These are phyloP conservation scores for Drosophila sordidula DNA, from an alignment of 2,888 invertebrate species.

Conservation along the genomic window DNA sequence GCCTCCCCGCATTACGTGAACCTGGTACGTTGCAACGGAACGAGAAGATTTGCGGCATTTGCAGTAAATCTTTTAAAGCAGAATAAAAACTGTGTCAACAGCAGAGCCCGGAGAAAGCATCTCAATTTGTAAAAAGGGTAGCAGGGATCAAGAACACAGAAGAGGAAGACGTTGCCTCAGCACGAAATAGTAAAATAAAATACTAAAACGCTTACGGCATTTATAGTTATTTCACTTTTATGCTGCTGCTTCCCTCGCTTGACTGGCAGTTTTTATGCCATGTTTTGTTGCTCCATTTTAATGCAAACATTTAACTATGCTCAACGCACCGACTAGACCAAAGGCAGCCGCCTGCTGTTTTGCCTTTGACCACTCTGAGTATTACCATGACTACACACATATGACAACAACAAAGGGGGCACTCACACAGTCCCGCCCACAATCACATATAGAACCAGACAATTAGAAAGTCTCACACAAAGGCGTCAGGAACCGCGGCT, in stretches of 20 bases:
- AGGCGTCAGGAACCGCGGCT: constrained; percentile 12
- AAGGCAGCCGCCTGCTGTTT: constrained; percentile 4
- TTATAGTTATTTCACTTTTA: constrained; percentile 56
- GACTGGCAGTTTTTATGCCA: constrained; percentile 34
- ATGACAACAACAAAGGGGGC: constrained; percentile 1
- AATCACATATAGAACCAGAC: constrained; percentile 17
- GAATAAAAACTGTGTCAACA: constrained; percentile 61
- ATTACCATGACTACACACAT: constrained; percentile 8
- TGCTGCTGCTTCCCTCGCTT: constrained; percentile 27
- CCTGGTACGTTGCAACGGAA: constrained; percentile 6
- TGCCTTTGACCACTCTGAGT: constrained; percentile 15
- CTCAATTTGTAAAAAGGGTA: constrained; percentile 38
- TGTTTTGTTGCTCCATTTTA: constrained; percentile 28
- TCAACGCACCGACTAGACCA: constrained; percentile 26
- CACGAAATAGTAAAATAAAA: constrained; percentile 45
- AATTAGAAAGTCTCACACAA: constrained; percentile 51
- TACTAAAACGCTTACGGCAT: constrained; percentile 53
- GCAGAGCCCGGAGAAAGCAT: constrained; percentile 33
- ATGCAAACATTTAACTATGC: constrained; percentile 41
- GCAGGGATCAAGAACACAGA: constrained; percentile 12
- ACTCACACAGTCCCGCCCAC: constrained; percentile 6
- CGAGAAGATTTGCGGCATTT: constrained; percentile 33
- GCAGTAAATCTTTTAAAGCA: constrained; percentile 54
- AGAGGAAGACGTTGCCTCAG: constrained; percentile 14
- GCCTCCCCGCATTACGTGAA: constrained; percentile 42